phyloP scores from a whole-genome alignment of 2,797 vertebrate genomes.

The Pangasius krempfi region DNA sequence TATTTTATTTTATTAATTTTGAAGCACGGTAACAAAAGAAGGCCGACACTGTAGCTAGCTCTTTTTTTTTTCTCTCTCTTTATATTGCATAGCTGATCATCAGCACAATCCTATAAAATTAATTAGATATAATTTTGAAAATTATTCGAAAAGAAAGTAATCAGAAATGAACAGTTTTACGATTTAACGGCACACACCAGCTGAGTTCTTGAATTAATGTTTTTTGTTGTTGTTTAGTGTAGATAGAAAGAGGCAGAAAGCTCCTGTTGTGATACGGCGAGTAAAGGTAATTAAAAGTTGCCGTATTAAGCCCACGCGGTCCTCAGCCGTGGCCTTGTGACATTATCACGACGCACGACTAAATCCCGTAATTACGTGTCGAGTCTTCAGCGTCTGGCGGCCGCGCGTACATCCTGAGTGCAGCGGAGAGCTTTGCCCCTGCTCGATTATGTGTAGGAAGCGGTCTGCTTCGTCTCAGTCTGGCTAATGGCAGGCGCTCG shows the following conservation, averaged over 20 bases:
- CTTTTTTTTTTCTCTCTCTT: background rate
- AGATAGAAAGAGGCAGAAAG: background rate
- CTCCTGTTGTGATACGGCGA: background rate
- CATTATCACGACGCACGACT: slow-evolving; percentile 38
- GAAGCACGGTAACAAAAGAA: background rate
- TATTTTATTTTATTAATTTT: background rate
- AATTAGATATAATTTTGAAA: background rate
- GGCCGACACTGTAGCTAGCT: background rate
- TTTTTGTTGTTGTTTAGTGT: background rate
- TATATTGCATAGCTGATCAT: background rate
- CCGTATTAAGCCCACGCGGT: background rate
- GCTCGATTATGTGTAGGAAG: slow-evolving; percentile 49
- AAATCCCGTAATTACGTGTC: slow-evolving; percentile 47
- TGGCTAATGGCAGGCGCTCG: slow-evolving; percentile 62
- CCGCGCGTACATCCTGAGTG: slow-evolving; percentile 30
- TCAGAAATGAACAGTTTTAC: no score
- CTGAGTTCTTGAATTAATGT: background rate
- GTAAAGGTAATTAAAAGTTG: background rate
- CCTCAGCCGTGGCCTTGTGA: slow-evolving; percentile 17
- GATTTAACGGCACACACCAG: no score
- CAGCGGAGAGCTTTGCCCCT: slow-evolving; percentile 30
- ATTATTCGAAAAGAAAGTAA: background rate
- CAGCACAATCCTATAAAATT: background rate
- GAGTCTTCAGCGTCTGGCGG: slow-evolving; percentile 34
- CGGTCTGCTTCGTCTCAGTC: slow-evolving; percentile 67